Evolutionary conservation across 1,140 invertebrate species (phyloP), one percentile per base, ranked within the genome.

Genomic region (Scaptomyza hsui): DNA sequence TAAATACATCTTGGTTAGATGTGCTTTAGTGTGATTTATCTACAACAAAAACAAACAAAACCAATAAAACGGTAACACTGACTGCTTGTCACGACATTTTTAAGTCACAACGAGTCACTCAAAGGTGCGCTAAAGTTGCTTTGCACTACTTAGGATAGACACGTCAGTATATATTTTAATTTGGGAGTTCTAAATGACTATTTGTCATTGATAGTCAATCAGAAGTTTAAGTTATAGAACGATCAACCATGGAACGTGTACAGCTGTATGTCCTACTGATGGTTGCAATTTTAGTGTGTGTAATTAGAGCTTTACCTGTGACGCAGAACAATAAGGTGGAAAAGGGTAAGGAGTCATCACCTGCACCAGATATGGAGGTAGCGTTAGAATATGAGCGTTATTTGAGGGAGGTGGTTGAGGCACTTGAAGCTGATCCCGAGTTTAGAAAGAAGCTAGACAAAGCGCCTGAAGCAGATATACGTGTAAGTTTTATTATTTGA

Each of bases 361-460:
- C 74, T 19, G 65, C 89, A 18, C 73, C 78, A 1, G 78, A 90
- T 45, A 72, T 91, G 24, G 82, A 91, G 49, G 77, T 75, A n/a
- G 71, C 76, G 1, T 49, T 91, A 21, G 96, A 98, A 89, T 98
- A 98, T 91, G 95, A 96, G 61, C 92, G 96, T 16, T 98, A 98
- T 89, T 92, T 98, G 15, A 94, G 95, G 75, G 96, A 98, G 92
- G 96, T 98, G 0, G 95, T 98, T 0, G 93, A 96, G 79, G 94
- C 95, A 0, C 90, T 98, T 5, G 97, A 98, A 92, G 95, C 94
- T 72, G 97, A 98, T 92, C 94, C 94, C 1, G 94, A 95, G 6
- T 98, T 98, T 81, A 94, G 95, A 18, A 93, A 95, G 51, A 96
- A 97, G 88, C 91, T 98, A 19, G 95, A 97, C 83, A 95, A 95